Base-by-base conservation (phyloP, 2,888 invertebrate genomes). In the Stenotaenia linearis region DNA sequence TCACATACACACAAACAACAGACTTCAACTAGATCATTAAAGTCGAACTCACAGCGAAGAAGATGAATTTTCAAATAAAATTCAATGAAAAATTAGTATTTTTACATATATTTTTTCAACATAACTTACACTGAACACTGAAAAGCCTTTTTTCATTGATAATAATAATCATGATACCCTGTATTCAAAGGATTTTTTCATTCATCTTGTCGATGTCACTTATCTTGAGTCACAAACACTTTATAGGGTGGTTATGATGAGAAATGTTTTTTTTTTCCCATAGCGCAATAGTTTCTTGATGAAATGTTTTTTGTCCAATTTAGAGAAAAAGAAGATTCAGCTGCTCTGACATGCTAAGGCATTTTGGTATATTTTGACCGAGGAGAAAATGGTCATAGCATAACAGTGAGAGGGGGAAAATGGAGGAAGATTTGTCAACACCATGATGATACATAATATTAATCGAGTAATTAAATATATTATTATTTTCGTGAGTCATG, bases 1-100 rank as follows among this genome's bases (percentile, higher is more conserved):
- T 69, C 69, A 69, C 69, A 69, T 69, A 69, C 69, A 69, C 69
- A 69, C 69, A 69, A 69, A 69, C 69, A 69, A 69, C 69, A 69
- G 69, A 69, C 69, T 69, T 69, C 69, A 69, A 69, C 69, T 69
- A 69, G 69, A 69, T 69, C 69, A 69, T 69, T 69, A 69, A 69
- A 69, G 69, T 69, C 69, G 69, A 28, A 28, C 69, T 69, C 69
- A 69, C 69, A 69, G 25, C 25, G 69, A 69, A 69, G 69, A 69
- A 69, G 15, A 28, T 7, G 25, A 23, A 69, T 28, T 15, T 15
- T 28, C n/a, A 61, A 61, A 61, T 25, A 21, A 61, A 61, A 61
- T n/a, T n/a, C n/a, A n/a, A 61, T 61, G 61, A 7, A 61, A 21
- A 61, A 61, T 61, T 25, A 61, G 21, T 61, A 45, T 45, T 69